Percentiles rank a stretch among this genome's conserved stretches.
These are phyloP conservation scores for Ceriagrion tenellum DNA, from an alignment of 2,888 invertebrate species.

Conservation along the genomic window DNA sequence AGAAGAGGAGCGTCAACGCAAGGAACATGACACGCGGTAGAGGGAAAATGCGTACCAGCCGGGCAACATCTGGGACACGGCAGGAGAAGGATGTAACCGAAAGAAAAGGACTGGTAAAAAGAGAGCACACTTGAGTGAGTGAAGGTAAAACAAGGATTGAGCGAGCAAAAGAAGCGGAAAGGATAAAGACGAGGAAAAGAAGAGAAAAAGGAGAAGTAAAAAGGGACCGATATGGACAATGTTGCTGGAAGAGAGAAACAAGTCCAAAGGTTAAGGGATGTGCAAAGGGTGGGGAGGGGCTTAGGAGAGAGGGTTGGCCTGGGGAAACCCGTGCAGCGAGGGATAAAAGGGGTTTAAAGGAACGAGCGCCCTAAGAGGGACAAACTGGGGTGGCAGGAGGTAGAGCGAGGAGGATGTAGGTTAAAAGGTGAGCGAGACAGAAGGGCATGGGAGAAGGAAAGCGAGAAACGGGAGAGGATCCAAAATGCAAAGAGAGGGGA, in stretches of 20 bases:
- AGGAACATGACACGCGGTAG: too few species aligned
- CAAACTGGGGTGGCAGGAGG: neutral
- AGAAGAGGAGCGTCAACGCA: too few species aligned
- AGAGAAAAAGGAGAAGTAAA: neutral
- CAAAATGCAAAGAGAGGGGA: neutral
- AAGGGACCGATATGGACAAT: neutral
- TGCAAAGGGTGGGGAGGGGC: neutral
- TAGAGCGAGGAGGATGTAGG: neutral
- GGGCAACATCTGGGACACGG: too few species aligned
- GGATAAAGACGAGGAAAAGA: neutral
- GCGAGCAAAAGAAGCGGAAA: neutral
- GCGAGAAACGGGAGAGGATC: neutral
- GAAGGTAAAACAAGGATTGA: neutral
- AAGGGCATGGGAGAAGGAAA: neutral
- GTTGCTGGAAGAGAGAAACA: neutral
- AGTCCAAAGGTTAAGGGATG: neutral
- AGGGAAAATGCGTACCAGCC: too few species aligned
- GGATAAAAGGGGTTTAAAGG: constrained; percentile 17
- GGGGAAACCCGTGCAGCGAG: neutral
- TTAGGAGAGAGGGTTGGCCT: neutral
- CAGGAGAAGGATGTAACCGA: neutral
- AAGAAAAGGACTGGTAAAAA: neutral
- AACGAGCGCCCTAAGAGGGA: neutral
- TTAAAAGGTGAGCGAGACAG: neutral
- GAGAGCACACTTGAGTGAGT: too few species aligned